These are phyloP conservation scores for Ciconia nigra DNA, from an alignment of 2,797 vertebrate genomes.

Conservation along the genomic window DNA sequence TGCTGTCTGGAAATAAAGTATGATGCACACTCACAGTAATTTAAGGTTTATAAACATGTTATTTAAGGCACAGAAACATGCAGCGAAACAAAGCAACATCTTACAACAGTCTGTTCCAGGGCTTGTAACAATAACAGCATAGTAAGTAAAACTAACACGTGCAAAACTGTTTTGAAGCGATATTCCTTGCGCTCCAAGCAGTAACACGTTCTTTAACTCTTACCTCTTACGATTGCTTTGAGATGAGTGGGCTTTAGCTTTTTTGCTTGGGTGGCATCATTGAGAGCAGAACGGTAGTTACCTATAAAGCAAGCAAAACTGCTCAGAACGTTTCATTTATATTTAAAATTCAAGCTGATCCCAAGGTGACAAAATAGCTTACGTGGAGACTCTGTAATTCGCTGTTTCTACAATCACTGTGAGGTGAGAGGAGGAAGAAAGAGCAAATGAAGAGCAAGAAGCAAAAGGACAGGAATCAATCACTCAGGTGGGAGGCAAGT, in stretches of 20 bases:
- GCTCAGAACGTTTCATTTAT: not conserved
- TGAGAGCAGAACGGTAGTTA: conserved; percentile 91
- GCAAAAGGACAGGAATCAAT: not conserved
- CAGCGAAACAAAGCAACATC: not conserved
- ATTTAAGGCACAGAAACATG: not conserved
- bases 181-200: rapidly evolving
- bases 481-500: not conserved
- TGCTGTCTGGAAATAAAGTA: not conserved
- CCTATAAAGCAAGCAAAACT: conserved; percentile 69
- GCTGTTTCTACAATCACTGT: rapidly evolving
- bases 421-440: not conserved
- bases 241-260: conserved; percentile 89
- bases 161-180: not conserved
- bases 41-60: not conserved
- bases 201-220: not conserved
- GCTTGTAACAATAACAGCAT: not conserved
- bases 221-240: conserved; percentile 92
- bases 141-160: rapidly evolving
- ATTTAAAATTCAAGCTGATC: not conserved
- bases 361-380: not conserved
- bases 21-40: not conserved
- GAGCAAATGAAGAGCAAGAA: not conserved
- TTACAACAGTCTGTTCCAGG: not conserved
- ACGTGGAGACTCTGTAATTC: not conserved
- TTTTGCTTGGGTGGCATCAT: conserved; percentile 84